A percentile compares a stretch with the other conserved stretches of the same genome.
phyloP scores from a whole-genome alignment of 2,113 vertebrate genomes.

The Conger conger region DNA sequence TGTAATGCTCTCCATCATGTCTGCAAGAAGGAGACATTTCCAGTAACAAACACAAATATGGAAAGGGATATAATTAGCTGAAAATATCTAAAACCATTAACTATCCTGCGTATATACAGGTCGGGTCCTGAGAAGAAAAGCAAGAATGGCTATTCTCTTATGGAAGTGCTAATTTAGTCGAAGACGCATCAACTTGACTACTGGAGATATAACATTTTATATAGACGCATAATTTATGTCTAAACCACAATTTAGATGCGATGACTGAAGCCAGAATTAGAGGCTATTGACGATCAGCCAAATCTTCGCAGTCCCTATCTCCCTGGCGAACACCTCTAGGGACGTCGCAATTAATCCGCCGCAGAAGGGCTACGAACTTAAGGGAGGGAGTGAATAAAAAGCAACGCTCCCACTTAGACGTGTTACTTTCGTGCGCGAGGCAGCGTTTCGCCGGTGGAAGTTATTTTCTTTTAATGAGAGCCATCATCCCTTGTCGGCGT shows the following conservation, averaged over 20 bases:
- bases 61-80: too few species aligned
- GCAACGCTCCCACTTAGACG: background rate
- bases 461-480: slow-evolving; percentile 25
- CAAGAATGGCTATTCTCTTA: background rate
- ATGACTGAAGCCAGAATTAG: background rate
- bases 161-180: background rate
- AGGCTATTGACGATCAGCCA: background rate
- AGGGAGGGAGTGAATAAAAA: background rate
- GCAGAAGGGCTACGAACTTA: background rate
- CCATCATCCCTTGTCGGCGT: slow-evolving; percentile 22
- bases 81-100: too few species aligned
- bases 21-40: too few species aligned
- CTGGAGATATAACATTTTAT: background rate
- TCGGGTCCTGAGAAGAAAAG: too few species aligned
- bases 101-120: too few species aligned
- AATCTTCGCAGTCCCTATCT: background rate
- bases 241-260: background rate
- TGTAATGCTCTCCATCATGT: too few species aligned
- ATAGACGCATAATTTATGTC: background rate
- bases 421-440: background rate
- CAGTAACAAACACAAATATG: too few species aligned
- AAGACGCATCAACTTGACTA: too few species aligned
- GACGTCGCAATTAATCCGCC: background rate
- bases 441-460: background rate
- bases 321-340: background rate